Conservation (phyloP, 1,140 invertebrate genomes). For the Calephelis nemesis region DNA sequence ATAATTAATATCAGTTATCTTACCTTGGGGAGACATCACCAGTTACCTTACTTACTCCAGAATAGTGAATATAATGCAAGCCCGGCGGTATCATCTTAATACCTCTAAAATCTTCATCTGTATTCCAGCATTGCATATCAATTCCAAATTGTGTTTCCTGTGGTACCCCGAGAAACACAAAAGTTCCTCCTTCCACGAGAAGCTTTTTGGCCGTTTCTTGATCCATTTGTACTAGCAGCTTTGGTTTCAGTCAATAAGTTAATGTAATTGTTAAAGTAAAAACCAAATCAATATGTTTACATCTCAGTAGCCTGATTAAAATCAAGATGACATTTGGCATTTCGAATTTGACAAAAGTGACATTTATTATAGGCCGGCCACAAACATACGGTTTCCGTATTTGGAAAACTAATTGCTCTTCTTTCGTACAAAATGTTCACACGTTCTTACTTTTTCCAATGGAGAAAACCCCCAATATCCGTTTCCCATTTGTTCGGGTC, state of each 20-base stretch:
- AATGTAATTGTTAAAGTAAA: slow-evolving; percentile 35
- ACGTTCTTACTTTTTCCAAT: too few species aligned
- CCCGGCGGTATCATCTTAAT: slow-evolving; percentile 99
- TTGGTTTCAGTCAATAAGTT: slow-evolving; percentile 33
- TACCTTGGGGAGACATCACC: slow-evolving; percentile 54
- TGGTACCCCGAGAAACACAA: slow-evolving; percentile 92
- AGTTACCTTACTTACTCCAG: slow-evolving; percentile 78
- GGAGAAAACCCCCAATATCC: too few species aligned
- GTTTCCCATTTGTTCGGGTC: too few species aligned
- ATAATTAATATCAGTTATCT: neutral
- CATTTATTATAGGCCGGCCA: neutral
- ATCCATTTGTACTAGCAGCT: slow-evolving; percentile 80
- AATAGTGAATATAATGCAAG: slow-evolving; percentile 96
- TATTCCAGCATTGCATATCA: slow-evolving; percentile 95
- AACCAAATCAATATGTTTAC: slow-evolving; percentile 50
- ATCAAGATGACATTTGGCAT: slow-evolving; percentile 23
- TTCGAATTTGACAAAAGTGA: neutral
- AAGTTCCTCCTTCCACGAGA: slow-evolving; percentile 89
- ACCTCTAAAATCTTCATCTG: slow-evolving; percentile 95
- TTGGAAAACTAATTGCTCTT: too few species aligned
- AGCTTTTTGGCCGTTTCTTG: slow-evolving; percentile 88
- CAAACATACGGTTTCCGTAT: too few species aligned
- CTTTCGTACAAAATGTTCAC: too few species aligned
- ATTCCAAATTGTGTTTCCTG: slow-evolving; percentile 96
- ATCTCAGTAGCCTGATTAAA: slow-evolving; percentile 21